These are phyloP conservation scores for Drosophila nasuta DNA, from an alignment of 1,140 invertebrate species.

Conservation along the genomic window DNA sequence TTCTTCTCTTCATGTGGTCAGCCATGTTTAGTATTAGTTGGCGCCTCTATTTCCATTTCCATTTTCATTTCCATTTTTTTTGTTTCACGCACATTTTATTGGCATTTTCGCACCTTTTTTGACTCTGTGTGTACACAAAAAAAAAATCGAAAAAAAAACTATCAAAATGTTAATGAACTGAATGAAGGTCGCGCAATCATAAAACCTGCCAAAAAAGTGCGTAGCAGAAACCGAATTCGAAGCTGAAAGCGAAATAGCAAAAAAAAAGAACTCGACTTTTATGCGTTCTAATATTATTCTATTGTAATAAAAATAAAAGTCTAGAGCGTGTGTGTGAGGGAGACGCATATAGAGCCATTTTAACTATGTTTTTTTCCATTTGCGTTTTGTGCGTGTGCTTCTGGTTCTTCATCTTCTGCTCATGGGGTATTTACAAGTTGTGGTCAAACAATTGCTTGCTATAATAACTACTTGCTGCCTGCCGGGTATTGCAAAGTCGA, in stretches of 20 bases:
- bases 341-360: not conserved
- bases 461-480: not conserved
- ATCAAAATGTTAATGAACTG: conserved; percentile 79
- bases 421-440: too few relatives aligned
- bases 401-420: not conserved
- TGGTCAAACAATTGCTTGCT: too few relatives aligned
- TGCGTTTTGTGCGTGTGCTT: not conserved
- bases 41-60: too few relatives aligned
- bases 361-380: conserved; percentile 1
- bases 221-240: conserved; percentile 44
- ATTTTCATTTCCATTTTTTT: too few relatives aligned
- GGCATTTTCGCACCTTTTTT: conserved; percentile 47
- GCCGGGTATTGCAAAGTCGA: conserved; percentile 10
- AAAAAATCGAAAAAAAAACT: conserved; percentile 14
- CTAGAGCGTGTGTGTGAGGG: too few relatives aligned
- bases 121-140: conserved; percentile 7
- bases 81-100: conserved; percentile 34
- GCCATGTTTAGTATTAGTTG: conserved; percentile 26
- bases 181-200: conserved; percentile 67
- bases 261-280: conserved; percentile 22
- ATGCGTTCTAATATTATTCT: conserved; percentile 2
- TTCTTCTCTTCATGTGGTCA: conserved; percentile 4
- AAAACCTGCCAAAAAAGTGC: conserved; percentile 50
- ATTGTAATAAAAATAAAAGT: conserved; percentile 36
- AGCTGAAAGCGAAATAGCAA: conserved; percentile 29